A percentile compares a stretch with the other conserved stretches of the same genome.
These are phyloP conservation scores for Euwallacea similis DNA, from an alignment of 1,140 invertebrate species.

Conservation along the genomic window DNA sequence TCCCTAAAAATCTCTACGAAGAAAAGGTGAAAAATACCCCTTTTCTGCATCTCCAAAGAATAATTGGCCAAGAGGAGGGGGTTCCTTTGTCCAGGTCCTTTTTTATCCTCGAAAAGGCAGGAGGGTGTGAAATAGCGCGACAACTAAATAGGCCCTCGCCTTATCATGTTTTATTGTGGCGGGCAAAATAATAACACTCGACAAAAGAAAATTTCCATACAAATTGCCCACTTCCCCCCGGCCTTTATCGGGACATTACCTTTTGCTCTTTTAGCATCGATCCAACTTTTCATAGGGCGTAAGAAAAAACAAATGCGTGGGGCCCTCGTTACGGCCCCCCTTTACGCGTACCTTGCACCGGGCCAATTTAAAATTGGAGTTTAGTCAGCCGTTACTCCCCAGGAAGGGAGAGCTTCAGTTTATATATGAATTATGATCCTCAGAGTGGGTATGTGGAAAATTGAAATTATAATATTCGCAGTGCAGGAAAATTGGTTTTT, in stretches of 20 bases:
- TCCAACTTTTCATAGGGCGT: constrained; percentile 12
- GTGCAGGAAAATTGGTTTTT: too few species aligned
- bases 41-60: too few species aligned
- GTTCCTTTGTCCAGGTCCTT: background rate
- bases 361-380: constrained; percentile 22
- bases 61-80: background rate
- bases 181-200: constrained; percentile 24
- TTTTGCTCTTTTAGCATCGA: constrained; percentile 26
- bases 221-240: constrained; percentile 27
- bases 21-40: too few species aligned
- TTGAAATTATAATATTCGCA: background rate
- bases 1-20: too few species aligned
- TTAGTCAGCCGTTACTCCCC: constrained; percentile 26
- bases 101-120: constrained; percentile 7
- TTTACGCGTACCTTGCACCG: constrained; percentile 18
- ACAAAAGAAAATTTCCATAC: constrained; percentile 33
- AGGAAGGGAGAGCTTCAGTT: constrained; percentile 5
- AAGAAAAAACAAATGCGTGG: constrained; percentile 22
- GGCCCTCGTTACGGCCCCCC: constrained; percentile 19
- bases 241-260: constrained; percentile 23
- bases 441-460: constrained; percentile 2
- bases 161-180: constrained; percentile 28
- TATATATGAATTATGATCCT: constrained; percentile 12
- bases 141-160: constrained; percentile 15
- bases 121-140: constrained; percentile 25